Base-by-base conservation (phyloP, 2,888 invertebrate species). In the Philaethria dido region DNA sequence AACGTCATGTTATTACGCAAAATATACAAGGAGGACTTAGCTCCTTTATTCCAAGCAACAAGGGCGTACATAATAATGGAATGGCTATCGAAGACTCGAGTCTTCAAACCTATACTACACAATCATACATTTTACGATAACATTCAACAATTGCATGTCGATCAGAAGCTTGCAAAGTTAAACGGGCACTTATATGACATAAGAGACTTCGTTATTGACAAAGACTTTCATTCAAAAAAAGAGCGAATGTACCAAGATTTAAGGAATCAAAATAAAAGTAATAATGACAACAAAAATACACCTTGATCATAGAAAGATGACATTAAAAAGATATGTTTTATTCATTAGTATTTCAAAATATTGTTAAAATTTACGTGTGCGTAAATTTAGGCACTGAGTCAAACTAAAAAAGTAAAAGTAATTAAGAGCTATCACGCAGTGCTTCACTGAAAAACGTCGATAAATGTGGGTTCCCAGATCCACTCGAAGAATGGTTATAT, bases 101-200 rank as follows among this genome's bases (percentile, higher is more conserved):
- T 77, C 0, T 4, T 68, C 0, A 68, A 66, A 18, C 77, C 80
- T 0, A 6, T 52, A 1, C 20, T 66, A 4, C 29, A 69, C 0
- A 14, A 39, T 0, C 45, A 71, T 0, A 25, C 18, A 45, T 13
- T 45, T 14, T 66, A 22, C 50, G 63, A 55, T 25, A 75, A 75
- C 0, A 66, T 87, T 1, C 68, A 73, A 25, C 72, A 75, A 9
- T 67, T 80, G 4, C 64, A 72, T 1, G 54, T 79, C 14, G 89
- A 89, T 57, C 67, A 50, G 0, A 39, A 69, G 4, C 67, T 89
- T 2, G 68, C 75, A 0, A 76, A 65, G 5, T 20, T 88, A n/a
- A 66, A 50, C 13, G 90, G 88, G 0, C 65, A 44, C 0, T 61
- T 83, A 0, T 80, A 77, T n/a, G 90, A 90, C 61, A 77, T 88